These are phyloP conservation scores for Malachius bipustulatus DNA, from an alignment of 2,888 invertebrate species.

Conservation along the genomic window DNA sequence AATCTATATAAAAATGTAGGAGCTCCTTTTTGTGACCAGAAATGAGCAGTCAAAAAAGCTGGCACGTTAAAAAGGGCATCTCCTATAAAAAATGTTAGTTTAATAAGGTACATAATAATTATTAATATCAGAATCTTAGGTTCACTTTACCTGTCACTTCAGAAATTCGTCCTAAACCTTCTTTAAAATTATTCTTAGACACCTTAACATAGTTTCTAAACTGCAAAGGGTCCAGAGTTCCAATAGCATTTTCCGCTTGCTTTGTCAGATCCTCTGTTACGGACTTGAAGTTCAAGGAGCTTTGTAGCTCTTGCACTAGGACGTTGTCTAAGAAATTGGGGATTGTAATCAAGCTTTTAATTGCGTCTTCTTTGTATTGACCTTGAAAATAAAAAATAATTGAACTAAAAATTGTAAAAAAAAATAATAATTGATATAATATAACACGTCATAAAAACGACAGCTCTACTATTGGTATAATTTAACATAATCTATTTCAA, in stretches of 20 bases:
- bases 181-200: slow-evolving; percentile 29
- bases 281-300: slow-evolving; percentile 25
- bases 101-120: too few species aligned
- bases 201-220: slow-evolving; percentile 32
- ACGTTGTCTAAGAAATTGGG: slow-evolving; percentile 36
- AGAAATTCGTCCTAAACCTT: slow-evolving; percentile 44
- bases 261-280: background rate
- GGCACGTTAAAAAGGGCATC: slow-evolving; percentile 70
- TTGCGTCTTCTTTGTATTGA: slow-evolving; percentile 32
- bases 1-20: slow-evolving; percentile 64
- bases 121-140: background rate
- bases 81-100: slow-evolving; percentile 41
- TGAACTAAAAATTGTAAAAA: too few species aligned
- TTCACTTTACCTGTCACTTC: slow-evolving; percentile 43
- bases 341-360: slow-evolving; percentile 31
- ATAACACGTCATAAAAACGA: too few species aligned
- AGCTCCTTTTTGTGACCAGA: slow-evolving; percentile 52
- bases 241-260: slow-evolving; percentile 8
- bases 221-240: slow-evolving; percentile 23
- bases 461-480: too few species aligned
- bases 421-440: too few species aligned
- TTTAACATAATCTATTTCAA: too few species aligned
- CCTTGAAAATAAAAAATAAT: slow-evolving; percentile 21
- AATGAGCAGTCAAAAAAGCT: slow-evolving; percentile 55
- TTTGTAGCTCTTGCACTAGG: slow-evolving; percentile 35